A percentile compares a stretch with the other conserved stretches of the same genome.
These are phyloP conservation scores for Pseudolaguvia tuberculata DNA, from an alignment of 2,113 vertebrate genomes.

Conservation along the genomic window DNA sequence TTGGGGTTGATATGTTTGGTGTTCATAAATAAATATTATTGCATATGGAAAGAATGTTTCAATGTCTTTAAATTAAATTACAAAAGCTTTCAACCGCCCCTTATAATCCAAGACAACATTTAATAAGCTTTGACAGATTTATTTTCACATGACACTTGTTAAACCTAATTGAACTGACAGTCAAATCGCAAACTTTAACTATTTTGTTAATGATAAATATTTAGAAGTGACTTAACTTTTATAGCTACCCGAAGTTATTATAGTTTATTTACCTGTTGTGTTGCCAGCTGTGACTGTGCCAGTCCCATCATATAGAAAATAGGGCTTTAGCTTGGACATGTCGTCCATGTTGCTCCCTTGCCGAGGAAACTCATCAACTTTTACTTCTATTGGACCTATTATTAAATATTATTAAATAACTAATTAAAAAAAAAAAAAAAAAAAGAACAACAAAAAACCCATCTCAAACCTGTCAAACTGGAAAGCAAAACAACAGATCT, in stretches of 20 bases:
- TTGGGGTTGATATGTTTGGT: no score
- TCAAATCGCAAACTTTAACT: no score
- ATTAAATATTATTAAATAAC: no score
- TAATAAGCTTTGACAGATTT: no score
- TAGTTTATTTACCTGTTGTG: conserved; percentile 77
- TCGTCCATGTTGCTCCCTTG: conserved; percentile 80
- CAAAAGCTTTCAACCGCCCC: no score
- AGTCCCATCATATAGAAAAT: conserved; percentile 80
- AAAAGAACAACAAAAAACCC: background rate
- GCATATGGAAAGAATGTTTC: no score
- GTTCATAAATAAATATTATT: no score
- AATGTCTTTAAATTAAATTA: no score
- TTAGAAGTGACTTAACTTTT: conserved; percentile 2
- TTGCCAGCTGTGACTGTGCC: conserved; percentile 90
- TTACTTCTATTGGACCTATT: conserved; percentile 84
- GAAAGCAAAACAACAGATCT: background rate
- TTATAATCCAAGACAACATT: no score
- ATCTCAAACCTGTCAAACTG: background rate
- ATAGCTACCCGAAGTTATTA: background rate
- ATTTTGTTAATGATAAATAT: background rate
- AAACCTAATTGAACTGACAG: no score
- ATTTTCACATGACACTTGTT: no score
- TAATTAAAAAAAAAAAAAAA: conserved; percentile 45
- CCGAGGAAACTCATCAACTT: conserved; percentile 85
- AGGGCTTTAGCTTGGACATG: conserved; percentile 83